These are phyloP conservation scores for Cyclophora albipunctata DNA, from an alignment of 2,888 invertebrate species.

Conservation along the genomic window DNA sequence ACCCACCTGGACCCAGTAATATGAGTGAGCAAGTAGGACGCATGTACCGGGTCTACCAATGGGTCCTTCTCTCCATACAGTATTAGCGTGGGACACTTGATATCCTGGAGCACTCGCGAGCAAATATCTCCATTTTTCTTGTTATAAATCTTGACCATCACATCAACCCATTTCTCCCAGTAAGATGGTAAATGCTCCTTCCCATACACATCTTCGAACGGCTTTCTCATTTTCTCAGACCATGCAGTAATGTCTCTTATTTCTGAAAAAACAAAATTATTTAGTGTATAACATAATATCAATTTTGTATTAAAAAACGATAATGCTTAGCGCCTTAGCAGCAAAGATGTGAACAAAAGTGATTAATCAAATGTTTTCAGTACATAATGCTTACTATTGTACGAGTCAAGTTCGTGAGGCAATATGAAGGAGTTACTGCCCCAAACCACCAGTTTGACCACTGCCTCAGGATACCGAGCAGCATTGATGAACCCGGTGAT, in stretches of 20 bases:
- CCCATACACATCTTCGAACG: conserved; percentile 84
- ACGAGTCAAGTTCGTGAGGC: conserved; percentile 73
- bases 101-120: conserved; percentile 74
- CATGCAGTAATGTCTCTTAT: conserved; percentile 83
- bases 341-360: too few relatives aligned
- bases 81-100: conserved; percentile 85
- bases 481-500: conserved; percentile 86
- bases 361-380: too few relatives aligned
- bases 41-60: conserved; percentile 83
- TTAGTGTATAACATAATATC: background rate
- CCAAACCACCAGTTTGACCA: conserved; percentile 85
- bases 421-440: conserved; percentile 85
- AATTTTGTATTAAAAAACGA: too few relatives aligned
- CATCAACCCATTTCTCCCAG: conserved; percentile 85
- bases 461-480: conserved; percentile 78
- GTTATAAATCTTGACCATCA: conserved; percentile 72
- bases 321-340: too few relatives aligned
- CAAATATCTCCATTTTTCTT: conserved; percentile 84
- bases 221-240: conserved; percentile 85
- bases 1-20: conserved; percentile 79
- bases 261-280: conserved; percentile 45
- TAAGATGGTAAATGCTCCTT: conserved; percentile 79
- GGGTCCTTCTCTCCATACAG: conserved; percentile 90
- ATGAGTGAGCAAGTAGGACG: conserved; percentile 79
- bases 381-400: conserved; percentile 32